phyloP scores from a whole-genome alignment of 2,797 vertebrate species.

The Fundulus diaphanus region DNA sequence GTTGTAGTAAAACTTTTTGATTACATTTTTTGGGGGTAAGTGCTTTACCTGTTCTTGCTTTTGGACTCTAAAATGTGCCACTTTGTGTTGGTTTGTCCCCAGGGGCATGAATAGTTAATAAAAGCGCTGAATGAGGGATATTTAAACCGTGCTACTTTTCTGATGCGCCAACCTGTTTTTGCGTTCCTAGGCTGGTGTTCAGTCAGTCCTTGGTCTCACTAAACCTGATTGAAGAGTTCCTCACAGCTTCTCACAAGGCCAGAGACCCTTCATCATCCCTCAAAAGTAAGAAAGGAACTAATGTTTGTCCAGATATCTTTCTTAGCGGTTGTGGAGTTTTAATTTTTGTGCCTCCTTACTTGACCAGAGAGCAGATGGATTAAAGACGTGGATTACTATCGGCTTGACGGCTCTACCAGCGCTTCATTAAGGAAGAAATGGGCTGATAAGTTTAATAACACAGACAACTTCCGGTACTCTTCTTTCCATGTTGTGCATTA shows the following conservation, averaged over 20 bases:
- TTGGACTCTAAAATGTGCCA: neutral
- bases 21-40: too few relatives aligned
- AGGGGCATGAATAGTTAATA: neutral
- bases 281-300: constrained; percentile 81
- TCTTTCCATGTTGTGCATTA: neutral
- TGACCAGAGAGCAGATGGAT: constrained; percentile 87
- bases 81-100: neutral
- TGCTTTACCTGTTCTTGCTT: too few relatives aligned
- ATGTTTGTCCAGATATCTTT: neutral
- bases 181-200: constrained; percentile 88
- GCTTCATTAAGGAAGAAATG: constrained; percentile 89
- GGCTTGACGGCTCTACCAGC: constrained; percentile 90
- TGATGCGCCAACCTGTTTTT: constrained; percentile 12
- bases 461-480: constrained; percentile 86
- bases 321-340: neutral
- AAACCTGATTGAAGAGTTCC: constrained; percentile 93
- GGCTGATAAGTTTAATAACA: constrained; percentile 92
- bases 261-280: constrained; percentile 76
- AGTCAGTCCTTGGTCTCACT: constrained; percentile 95
- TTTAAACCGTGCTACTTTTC: neutral
- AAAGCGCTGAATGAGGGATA: neutral
- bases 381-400: constrained; percentile 93
- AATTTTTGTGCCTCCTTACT: constrained; percentile 12
- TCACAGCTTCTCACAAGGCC: constrained; percentile 83
- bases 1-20: too few relatives aligned